phyloP scores from a whole-genome alignment of 2,113 vertebrate species.

The Hydrochoerus hydrochaeris region DNA sequence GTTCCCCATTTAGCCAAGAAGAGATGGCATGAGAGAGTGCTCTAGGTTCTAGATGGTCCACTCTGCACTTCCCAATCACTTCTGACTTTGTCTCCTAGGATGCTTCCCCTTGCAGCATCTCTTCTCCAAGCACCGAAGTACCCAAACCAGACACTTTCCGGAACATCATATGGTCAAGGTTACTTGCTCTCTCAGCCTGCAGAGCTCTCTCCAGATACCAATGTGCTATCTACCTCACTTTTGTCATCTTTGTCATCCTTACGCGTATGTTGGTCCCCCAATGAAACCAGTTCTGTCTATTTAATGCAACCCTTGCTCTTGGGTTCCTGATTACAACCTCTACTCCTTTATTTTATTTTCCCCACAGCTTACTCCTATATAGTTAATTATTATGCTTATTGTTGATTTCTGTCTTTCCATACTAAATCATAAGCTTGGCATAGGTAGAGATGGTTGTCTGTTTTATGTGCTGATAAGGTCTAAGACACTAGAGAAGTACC shows the following conservation, averaged over 20 bases:
- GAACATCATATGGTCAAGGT: not conserved
- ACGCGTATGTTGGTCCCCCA: not conserved
- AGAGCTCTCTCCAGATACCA: not conserved
- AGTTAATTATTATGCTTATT: not conserved
- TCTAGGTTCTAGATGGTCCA: not conserved
- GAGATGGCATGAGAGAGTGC: not conserved
- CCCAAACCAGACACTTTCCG: not conserved
- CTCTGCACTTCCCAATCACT: not conserved
- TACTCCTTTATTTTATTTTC: not conserved
- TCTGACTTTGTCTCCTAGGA: not conserved
- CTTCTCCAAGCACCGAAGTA: not conserved
- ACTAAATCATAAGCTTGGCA: not conserved
- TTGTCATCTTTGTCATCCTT: not conserved
- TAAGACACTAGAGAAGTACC: not conserved
- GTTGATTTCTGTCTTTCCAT: not conserved
- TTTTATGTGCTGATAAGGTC: not conserved
- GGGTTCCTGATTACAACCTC: not conserved
- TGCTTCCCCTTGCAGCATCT: not conserved
- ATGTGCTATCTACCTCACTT: not conserved
- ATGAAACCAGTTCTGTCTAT: not conserved
- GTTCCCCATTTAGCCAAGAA: not conserved
- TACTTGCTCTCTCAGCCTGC: not conserved
- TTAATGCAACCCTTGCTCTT: not conserved
- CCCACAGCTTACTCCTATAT: not conserved
- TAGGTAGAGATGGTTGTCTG: not conserved